These are phyloP conservation scores for Schizopygopsis malacanthus DNA, from an alignment of 2,797 vertebrate species.

Conservation along the genomic window DNA sequence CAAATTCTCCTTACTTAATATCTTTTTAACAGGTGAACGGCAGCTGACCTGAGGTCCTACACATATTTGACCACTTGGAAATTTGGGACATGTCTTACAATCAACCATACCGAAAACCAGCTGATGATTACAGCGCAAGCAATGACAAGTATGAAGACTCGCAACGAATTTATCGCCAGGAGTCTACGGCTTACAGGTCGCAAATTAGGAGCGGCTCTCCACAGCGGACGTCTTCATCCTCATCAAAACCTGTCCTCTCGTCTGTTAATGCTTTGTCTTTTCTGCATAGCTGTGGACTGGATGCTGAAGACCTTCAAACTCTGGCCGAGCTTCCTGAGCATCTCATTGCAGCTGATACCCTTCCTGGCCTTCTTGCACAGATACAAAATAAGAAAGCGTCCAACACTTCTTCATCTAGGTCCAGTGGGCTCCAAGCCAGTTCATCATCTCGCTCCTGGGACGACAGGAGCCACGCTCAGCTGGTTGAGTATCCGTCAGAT, in stretches of 20 bases:
- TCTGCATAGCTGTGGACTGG: slow-evolving; percentile 77
- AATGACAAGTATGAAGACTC: slow-evolving; percentile 51
- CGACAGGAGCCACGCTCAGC: slow-evolving; percentile 51
- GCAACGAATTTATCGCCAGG: background rate
- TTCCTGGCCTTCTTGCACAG: slow-evolving; percentile 74
- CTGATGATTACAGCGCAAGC: slow-evolving; percentile 35
- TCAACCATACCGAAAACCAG: slow-evolving; percentile 39
- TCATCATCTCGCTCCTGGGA: slow-evolving; percentile 19
- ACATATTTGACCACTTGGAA: background rate
- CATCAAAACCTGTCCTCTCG: slow-evolving; percentile 11
- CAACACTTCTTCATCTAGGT: slow-evolving; percentile 43
- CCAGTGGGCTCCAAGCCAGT: slow-evolving; percentile 29
- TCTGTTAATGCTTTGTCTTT: slow-evolving; percentile 67
- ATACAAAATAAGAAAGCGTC: slow-evolving; percentile 68
- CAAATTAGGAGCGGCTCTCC: background rate
- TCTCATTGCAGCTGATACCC: slow-evolving; percentile 72
- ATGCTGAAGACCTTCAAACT: slow-evolving; percentile 71
- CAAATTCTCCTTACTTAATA: slow-evolving; percentile 34
- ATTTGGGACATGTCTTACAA: slow-evolving; percentile 55
- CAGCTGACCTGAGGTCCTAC: background rate
- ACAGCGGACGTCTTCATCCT: slow-evolving; percentile 27
- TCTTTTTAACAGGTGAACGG: slow-evolving; percentile 50
- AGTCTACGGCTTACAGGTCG: slow-evolving; percentile 34
- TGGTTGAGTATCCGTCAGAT: slow-evolving; percentile 55
- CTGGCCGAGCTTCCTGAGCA: slow-evolving; percentile 77